Percentiles rank a stretch among this genome's conserved stretches.
Evolutionary conservation across 2,797 vertebrate genomes (phyloP).

Genomic region (Enteromius thamalakanensis): DNA sequence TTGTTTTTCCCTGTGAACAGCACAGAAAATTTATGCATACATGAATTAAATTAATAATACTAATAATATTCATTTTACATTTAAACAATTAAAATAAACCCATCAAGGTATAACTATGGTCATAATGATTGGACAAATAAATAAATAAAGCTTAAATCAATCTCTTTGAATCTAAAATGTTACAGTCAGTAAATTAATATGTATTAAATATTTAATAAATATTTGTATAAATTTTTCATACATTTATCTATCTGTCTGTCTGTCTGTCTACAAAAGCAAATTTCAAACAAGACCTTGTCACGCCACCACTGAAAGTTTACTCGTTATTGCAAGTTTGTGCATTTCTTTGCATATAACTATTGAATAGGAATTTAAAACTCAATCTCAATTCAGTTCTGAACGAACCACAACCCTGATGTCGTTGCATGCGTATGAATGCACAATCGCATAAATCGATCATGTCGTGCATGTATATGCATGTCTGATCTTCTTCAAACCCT

Average conservation of each 20-base stretch:
- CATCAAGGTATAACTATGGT: too few relatives aligned
- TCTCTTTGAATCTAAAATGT: too few relatives aligned
- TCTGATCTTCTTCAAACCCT: conserved; percentile 20
- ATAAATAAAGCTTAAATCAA: too few relatives aligned
- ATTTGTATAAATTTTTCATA: neutral
- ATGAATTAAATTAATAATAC: neutral
- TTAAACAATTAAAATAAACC: too few relatives aligned
- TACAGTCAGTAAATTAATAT: neutral
- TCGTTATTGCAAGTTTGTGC: neutral
- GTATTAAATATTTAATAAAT: neutral
- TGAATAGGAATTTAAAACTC: neutral
- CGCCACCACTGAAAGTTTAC: neutral
- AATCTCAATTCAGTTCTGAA: neutral
- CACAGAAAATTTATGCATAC: neutral
- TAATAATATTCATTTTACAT: too few relatives aligned
- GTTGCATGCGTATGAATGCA: neutral
- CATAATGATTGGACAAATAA: too few relatives aligned
- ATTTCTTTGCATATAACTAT: neutral
- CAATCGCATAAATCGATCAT: neutral
- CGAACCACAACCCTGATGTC: neutral
- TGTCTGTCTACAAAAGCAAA: neutral
- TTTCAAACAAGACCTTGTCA: neutral
- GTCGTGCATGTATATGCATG: conserved; percentile 14
- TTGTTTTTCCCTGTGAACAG: neutral
- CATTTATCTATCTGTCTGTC: neutral